Evolutionary conservation across 2,888 invertebrate species (phyloP), one percentile per base, ranked within the genome.

Genomic region (Agrotis segetum): DNA sequence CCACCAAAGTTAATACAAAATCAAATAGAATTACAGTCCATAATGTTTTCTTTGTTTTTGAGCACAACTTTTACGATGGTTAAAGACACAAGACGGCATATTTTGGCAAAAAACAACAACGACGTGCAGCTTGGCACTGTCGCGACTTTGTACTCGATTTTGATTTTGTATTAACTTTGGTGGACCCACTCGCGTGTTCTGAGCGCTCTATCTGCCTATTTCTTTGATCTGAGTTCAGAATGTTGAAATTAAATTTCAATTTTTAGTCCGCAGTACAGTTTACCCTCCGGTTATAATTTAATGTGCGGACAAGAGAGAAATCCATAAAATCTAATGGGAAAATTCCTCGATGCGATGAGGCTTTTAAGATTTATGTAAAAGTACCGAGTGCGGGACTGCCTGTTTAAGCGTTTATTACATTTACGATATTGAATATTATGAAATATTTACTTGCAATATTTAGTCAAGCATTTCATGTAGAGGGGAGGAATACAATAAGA

Each of bases 321-420:
- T 94, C 94, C 94, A 94, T 95, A 94, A 95, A 95, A 93, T 91
- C 89, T 93, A 95, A 95, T 95, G 92, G 94, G 76, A 90, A 91
- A 95, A 94, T 95, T 94, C 93, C 92, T 86, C 88, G 86, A 89
- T 79, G 89, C 90, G 90, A 92, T 92, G 92, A 92, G 90, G 90
- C 91, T 91, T 88, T 90, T 88, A 88, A 93, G 93, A 95, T 95
- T 95, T 94, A 95, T 95, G 92, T 94, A 90, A 50, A 46, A 89
- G 88, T 84, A 88, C 87, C 88, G 89, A 88, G 82, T 85, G 84
- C 82, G 86, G 85, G 86, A 85, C 85, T 88, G 88, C 80, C 88
- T 91, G 90, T 85, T 85, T 81, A 73, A 86, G 69, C 79, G 74
- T 87, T 87, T 84, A 87, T 85, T 84, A 80, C 78, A 61, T 77